phyloP scores from a whole-genome alignment of 2,888 invertebrate genomes.

The Drosophila phalerata region DNA sequence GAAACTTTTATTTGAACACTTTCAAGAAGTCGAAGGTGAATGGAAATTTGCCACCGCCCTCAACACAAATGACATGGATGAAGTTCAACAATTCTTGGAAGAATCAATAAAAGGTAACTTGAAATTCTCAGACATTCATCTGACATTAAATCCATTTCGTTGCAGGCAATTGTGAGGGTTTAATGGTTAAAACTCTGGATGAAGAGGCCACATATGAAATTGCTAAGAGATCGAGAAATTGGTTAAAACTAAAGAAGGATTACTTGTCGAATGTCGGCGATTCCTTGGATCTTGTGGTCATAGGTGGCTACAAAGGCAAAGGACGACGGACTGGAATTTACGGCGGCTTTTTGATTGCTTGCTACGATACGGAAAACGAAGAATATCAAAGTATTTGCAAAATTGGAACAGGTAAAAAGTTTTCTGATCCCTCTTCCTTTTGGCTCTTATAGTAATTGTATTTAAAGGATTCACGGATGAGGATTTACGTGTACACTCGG shows the following conservation, averaged over 20 bases:
- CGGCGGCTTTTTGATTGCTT: conserved; percentile 98
- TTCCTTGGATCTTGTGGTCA: conserved; percentile 97
- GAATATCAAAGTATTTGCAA: conserved; percentile 97
- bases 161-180: conserved; percentile 97
- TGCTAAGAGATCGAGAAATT: conserved; percentile 96
- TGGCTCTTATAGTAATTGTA: not conserved
- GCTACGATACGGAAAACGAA: conserved; percentile 95
- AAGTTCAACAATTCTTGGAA: conserved; percentile 97
- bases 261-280: conserved; percentile 98
- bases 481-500: conserved; percentile 91
- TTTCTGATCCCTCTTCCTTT: fast-evolving
- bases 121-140: not conserved
- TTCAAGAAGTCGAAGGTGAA: conserved; percentile 90
- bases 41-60: conserved; percentile 95
- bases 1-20: conserved; percentile 89
- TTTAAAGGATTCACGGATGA: conserved; percentile 95
- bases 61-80: conserved; percentile 94
- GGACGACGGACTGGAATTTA: conserved; percentile 97
- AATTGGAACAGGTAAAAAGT: conserved; percentile 86
- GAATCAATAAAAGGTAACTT: conserved; percentile 93
- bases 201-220: conserved; percentile 97
- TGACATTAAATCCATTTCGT: no score
- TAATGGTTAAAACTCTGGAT: conserved; percentile 98
- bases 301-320: conserved; percentile 97
- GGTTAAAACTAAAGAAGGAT: conserved; percentile 99